Evolutionary conservation across 1,140 invertebrate species (phyloP).

Genomic region (Drosophila paulistorum): DNA sequence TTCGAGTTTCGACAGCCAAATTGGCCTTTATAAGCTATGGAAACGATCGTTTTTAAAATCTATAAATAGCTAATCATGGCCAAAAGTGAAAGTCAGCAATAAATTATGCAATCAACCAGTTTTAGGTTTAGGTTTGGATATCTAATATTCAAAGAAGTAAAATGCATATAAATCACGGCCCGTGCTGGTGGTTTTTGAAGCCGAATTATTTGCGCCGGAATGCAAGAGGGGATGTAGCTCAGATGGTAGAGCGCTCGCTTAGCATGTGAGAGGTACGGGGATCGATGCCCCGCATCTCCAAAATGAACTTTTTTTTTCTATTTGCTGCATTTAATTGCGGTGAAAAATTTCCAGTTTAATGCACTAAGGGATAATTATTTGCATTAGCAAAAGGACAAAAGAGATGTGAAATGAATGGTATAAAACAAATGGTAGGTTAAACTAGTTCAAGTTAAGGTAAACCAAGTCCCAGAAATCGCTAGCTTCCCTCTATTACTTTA

Average conservation of each 20-base stretch:
- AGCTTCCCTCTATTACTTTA: neutral
- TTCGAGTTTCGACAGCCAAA: neutral
- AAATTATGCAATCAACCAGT: constrained; percentile 50
- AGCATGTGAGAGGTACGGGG: constrained; percentile 92
- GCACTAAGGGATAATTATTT: constrained; percentile 49
- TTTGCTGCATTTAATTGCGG: constrained; percentile 44
- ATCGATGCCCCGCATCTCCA: constrained; percentile 89
- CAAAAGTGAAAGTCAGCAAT: constrained; percentile 20
- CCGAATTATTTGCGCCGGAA: neutral
- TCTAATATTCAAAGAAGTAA: constrained; percentile 13
- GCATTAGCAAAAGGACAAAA: constrained; percentile 30
- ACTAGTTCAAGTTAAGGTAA: neutral
- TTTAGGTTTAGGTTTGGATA: constrained; percentile 35
- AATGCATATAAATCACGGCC: constrained; percentile 18
- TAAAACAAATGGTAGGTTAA: neutral
- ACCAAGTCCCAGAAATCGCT: neutral
- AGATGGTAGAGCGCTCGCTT: constrained; percentile 93
- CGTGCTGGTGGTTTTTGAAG: neutral
- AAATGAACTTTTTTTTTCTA: constrained; percentile 2
- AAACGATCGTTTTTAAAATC: neutral
- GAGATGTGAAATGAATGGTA: neutral
- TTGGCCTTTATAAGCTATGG: constrained; percentile 24
- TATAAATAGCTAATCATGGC: constrained; percentile 13
- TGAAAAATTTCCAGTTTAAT: constrained; percentile 43
- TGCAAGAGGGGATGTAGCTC: constrained; percentile 88